A percentile compares a stretch with the other conserved stretches of the same genome.
Evolutionary conservation across 1,140 invertebrate species (phyloP).

Genomic region (Oscheius sp.): DNA sequence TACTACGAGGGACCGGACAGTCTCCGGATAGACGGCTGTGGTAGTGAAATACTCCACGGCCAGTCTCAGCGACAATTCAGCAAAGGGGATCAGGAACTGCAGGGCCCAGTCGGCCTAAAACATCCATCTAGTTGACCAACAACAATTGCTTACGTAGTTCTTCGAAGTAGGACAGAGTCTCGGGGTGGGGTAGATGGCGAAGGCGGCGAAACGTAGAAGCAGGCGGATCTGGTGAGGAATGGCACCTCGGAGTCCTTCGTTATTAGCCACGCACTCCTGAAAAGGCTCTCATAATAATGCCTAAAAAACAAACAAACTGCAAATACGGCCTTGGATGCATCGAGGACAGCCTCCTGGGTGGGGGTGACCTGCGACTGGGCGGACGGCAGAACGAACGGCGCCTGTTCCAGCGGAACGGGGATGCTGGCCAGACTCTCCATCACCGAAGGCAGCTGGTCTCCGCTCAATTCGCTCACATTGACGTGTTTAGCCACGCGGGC

Average conservation of each 20-base stretch:
- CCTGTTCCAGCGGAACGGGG: conserved; percentile 50
- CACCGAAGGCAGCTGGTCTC: conserved; percentile 19
- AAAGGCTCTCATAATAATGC: conserved; percentile 2
- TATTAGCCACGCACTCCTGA: conserved; percentile 46
- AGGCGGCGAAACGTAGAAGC: conserved; percentile 49
- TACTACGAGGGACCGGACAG: conserved; percentile 44
- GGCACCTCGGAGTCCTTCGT: conserved; percentile 39
- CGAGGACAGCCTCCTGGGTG: conserved; percentile 57
- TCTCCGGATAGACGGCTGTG: conserved; percentile 43
- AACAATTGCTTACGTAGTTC: conserved; percentile 19
- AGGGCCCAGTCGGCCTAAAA: conserved; percentile 42
- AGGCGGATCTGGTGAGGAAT: conserved; percentile 51
- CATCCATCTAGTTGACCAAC: not conserved
- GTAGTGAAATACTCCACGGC: conserved; percentile 52
- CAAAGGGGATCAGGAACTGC: conserved; percentile 53
- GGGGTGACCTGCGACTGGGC: conserved; percentile 45
- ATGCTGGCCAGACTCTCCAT: conserved; percentile 45
- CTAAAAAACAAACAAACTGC: conserved; percentile 34
- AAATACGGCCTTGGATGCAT: conserved; percentile 43
- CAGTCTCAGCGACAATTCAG: conserved; percentile 49
- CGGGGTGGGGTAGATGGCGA: conserved; percentile 37
- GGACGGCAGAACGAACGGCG: conserved; percentile 50
- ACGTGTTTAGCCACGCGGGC: conserved; percentile 44
- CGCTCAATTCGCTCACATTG: conserved; percentile 43
- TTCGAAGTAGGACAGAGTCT: conserved; percentile 15